Percentiles rank a stretch among this genome's conserved stretches.
phyloP scores from a whole-genome alignment of 2,113 vertebrate genomes.

The Zosterops hypoxanthus region DNA sequence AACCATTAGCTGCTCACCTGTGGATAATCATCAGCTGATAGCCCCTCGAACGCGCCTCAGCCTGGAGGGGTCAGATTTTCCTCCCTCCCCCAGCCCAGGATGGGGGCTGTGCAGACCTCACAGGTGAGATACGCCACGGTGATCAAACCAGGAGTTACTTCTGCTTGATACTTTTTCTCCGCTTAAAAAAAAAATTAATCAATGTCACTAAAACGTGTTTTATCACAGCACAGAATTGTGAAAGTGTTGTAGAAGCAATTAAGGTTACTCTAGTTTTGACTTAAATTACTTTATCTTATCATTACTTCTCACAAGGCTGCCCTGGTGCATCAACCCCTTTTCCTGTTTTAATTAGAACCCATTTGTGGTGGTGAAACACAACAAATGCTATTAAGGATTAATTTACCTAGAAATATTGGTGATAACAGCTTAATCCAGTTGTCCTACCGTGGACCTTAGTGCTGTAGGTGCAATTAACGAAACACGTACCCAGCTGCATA shows the following conservation, averaged over 20 bases:
- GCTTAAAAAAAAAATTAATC: background rate
- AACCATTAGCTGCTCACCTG: accelerated
- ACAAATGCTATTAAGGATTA: background rate
- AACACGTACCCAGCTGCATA: background rate
- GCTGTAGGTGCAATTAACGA: background rate
- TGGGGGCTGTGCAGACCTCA: background rate
- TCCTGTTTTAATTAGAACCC: background rate
- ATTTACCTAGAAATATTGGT: background rate
- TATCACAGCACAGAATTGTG: background rate
- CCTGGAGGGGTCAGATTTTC: accelerated
- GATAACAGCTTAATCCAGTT: background rate
- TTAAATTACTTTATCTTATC: background rate
- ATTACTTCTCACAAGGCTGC: background rate
- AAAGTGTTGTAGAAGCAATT: background rate
- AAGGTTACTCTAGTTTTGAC: background rate
- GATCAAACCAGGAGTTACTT: background rate
- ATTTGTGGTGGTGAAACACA: background rate
- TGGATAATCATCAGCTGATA: accelerated
- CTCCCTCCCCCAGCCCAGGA: accelerated
- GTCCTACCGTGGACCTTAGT: accelerated
- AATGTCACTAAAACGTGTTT: background rate
- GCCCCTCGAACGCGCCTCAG: accelerated
- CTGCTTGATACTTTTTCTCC: background rate
- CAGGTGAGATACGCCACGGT: accelerated
- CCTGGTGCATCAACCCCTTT: background rate